Percentiles rank a stretch among this genome's conserved stretches.
Evolutionary conservation across 2,113 vertebrate species (phyloP).

Genomic region (Trachemys scripta): DNA sequence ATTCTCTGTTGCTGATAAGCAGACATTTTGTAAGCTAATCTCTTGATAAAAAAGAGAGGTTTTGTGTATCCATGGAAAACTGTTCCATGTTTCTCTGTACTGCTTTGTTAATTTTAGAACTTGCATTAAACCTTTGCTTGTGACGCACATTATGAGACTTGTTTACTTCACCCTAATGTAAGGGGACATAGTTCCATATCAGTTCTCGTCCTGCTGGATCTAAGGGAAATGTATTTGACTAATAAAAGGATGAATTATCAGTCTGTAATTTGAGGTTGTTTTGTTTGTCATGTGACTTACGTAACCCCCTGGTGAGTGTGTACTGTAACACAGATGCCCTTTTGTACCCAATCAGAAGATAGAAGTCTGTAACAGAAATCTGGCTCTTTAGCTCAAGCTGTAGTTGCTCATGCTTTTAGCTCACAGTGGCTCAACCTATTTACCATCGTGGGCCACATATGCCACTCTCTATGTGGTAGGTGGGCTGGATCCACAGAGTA

Average conservation of each 20-base stretch:
- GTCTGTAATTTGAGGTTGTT: accelerated
- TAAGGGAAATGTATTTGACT: not conserved
- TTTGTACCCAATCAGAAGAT: not conserved
- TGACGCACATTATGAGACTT: not conserved
- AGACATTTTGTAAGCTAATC: not conserved
- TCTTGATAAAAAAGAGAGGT: not conserved
- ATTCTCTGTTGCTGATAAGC: not conserved
- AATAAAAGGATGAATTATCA: not conserved
- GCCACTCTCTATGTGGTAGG: too few species aligned
- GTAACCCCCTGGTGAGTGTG: not conserved
- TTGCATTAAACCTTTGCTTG: not conserved
- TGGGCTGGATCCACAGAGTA: too few species aligned
- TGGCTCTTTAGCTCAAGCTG: not conserved
- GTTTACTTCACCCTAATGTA: not conserved
- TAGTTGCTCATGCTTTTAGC: not conserved
- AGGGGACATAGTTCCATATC: not conserved
- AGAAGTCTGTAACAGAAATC: not conserved
- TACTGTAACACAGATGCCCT: not conserved
- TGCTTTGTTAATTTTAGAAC: not conserved
- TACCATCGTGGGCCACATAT: too few species aligned
- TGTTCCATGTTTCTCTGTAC: not conserved
- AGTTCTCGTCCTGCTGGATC: not conserved
- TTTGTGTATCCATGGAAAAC: not conserved
- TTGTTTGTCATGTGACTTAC: accelerated
- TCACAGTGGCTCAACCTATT: too few species aligned